Percentiles rank a stretch among this genome's conserved stretches.
phyloP scores from a whole-genome alignment of 2,797 vertebrate species.

The Sylvilagus floridanus region DNA sequence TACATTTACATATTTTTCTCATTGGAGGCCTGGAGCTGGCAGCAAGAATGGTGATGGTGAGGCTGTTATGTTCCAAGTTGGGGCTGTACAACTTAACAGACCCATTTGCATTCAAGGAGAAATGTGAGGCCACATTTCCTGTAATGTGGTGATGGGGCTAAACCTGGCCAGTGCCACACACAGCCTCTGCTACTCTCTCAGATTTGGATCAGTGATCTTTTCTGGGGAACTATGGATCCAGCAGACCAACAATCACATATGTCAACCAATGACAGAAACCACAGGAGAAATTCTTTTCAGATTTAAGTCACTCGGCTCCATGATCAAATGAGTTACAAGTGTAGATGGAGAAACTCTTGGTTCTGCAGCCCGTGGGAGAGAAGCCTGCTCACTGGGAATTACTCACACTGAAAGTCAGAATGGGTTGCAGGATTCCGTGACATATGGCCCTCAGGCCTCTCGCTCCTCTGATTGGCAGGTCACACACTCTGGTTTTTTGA shows the following conservation, averaged over 20 bases:
- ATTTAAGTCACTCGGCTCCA: constrained; percentile 36
- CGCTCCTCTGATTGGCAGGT: constrained; percentile 79
- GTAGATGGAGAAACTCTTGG: constrained; percentile 29
- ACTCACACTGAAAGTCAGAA: constrained; percentile 38
- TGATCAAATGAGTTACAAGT: constrained; percentile 47
- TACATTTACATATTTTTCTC: neutral
- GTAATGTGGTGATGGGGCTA: neutral
- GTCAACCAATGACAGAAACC: constrained; percentile 61
- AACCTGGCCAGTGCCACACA: neutral
- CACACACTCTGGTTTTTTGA: constrained; percentile 82
- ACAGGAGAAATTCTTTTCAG: constrained; percentile 63
- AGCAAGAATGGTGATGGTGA: neutral
- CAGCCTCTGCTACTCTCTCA: neutral
- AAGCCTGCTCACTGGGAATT: constrained; percentile 62
- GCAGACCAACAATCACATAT: constrained; percentile 31
- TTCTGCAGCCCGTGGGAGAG: constrained; percentile 60
- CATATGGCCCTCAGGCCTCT: constrained; percentile 71
- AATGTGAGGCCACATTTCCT: neutral
- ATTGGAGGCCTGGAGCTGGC: neutral
- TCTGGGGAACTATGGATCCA: constrained; percentile 16
- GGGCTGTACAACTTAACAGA: neutral
- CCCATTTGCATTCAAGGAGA: neutral
- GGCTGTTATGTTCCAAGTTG: neutral
- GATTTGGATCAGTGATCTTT: constrained; percentile 56
- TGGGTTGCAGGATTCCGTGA: constrained; percentile 36